These are phyloP conservation scores for Pristionchus maxplancki DNA, from an alignment of 2,888 invertebrate species.

Conservation along the genomic window DNA sequence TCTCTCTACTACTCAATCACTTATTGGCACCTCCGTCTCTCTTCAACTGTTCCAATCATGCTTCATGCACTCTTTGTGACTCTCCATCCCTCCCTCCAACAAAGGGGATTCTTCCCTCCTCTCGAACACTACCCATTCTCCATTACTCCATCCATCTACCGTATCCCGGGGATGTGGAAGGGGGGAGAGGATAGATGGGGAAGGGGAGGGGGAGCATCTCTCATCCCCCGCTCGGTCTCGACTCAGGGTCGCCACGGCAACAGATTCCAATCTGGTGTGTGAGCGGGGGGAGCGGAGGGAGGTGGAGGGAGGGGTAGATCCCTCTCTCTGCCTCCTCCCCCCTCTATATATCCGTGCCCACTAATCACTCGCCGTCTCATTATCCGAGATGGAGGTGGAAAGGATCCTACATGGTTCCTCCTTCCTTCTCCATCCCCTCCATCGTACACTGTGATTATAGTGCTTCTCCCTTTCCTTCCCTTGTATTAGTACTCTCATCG, in stretches of 20 bases:
- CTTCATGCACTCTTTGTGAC: background rate
- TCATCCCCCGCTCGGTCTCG: background rate
- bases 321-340: constrained; percentile 31
- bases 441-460: constrained; percentile 19
- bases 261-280: background rate
- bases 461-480: background rate
- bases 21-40: constrained; percentile 45
- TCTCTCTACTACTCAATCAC: constrained; percentile 13
- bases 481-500: constrained; percentile 29
- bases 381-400: background rate
- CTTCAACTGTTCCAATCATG: constrained; percentile 38
- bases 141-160: constrained; percentile 3
- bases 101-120: constrained; percentile 6
- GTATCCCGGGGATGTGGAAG: background rate
- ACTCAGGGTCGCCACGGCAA: background rate
- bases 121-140: constrained; percentile 20
- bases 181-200: background rate
- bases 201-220: constrained; percentile 7
- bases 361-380: constrained; percentile 31
- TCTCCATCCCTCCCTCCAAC: constrained; percentile 1
- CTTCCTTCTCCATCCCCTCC: background rate
- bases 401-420: background rate
- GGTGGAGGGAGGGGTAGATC: constrained; percentile 51
- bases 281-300: background rate
- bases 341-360: constrained; percentile 10